Evolutionary conservation across 2,888 invertebrate genomes (phyloP).

Genomic region (Abrostola tripartita): DNA sequence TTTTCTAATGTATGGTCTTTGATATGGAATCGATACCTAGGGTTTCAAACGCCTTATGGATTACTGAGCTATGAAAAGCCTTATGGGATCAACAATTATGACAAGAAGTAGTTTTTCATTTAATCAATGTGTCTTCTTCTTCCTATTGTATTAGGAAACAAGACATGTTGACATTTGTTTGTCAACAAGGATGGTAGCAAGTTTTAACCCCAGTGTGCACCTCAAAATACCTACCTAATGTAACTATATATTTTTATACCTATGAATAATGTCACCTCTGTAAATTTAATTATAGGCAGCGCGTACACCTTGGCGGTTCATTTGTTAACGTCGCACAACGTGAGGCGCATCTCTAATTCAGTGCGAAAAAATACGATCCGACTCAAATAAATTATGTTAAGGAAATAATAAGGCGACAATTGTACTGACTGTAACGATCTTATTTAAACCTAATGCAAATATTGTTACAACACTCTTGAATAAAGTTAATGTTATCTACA

Average conservation of each 20-base stretch:
- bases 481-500: no score
- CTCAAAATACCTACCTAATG: constrained; percentile 5
- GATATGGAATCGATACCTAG: no score
- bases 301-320: constrained; percentile 43
- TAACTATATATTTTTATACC: constrained; percentile 12
- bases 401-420: constrained; percentile 17
- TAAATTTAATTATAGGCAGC: constrained; percentile 50
- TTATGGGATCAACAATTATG: no score
- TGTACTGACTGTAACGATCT: constrained; percentile 7
- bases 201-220: not conserved
- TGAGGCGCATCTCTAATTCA: constrained; percentile 49
- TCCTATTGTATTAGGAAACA: no score
- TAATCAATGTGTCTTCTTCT: no score
- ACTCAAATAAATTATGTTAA: constrained; percentile 34
- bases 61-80: no score
- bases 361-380: constrained; percentile 36
- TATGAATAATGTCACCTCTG: constrained; percentile 45
- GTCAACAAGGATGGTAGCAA: no score
- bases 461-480: no score
- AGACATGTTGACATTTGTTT: no score
- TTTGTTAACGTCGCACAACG: constrained; percentile 49
- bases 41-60: no score
- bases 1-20: not conserved
- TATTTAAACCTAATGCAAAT: not conserved
- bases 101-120: no score